Percentiles rank a stretch among this genome's conserved stretches.
phyloP scores from a whole-genome alignment of 2,113 vertebrate species.

The Oplegnathus fasciatus region DNA sequence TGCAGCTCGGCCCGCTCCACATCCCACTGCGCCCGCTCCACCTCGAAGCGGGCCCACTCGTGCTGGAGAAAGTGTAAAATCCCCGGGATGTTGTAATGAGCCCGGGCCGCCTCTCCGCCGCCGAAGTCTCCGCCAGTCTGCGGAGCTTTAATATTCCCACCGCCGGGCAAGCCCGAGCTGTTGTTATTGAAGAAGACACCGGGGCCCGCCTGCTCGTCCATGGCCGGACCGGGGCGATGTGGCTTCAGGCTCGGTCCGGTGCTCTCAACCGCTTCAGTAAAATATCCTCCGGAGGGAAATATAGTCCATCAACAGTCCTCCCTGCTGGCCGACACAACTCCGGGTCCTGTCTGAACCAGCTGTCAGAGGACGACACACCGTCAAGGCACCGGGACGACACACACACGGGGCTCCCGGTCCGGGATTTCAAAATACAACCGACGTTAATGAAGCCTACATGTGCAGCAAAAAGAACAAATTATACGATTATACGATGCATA shows the following conservation, averaged over 20 bases:
- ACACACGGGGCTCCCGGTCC: not conserved
- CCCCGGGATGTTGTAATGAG: conserved; percentile 94
- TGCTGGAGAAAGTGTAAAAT: conserved; percentile 97
- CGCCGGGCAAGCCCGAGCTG: conserved; percentile 82
- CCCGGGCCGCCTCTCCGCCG: conserved; percentile 86
- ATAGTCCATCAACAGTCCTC: conserved; percentile 36
- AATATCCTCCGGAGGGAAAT: not conserved
- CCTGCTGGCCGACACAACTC: conserved; percentile 29
- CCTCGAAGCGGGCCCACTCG: conserved; percentile 96
- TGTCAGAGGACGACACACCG: conserved; percentile 45
- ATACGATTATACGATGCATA: too few species aligned
- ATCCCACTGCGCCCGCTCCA: conserved; percentile 94
- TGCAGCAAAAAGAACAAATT: too few species aligned
- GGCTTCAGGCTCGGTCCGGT: conserved; percentile 63
- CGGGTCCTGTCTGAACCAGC: conserved; percentile 45
- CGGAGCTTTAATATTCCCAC: conserved; percentile 75
- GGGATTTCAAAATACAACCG: conserved; percentile 57
- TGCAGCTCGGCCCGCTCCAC: conserved; percentile 94
- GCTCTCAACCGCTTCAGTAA: conserved; percentile 34
- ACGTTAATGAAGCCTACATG: not conserved
- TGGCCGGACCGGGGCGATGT: conserved; percentile 82
- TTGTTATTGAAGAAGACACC: conserved; percentile 92
- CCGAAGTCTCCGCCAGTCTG: conserved; percentile 81
- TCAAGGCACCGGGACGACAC: not conserved
- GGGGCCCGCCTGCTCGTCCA: conserved; percentile 97